A percentile compares a stretch with the other conserved stretches of the same genome.
Conservation (phyloP, 2,888 invertebrate genomes). For the Myathropa florea region DNA sequence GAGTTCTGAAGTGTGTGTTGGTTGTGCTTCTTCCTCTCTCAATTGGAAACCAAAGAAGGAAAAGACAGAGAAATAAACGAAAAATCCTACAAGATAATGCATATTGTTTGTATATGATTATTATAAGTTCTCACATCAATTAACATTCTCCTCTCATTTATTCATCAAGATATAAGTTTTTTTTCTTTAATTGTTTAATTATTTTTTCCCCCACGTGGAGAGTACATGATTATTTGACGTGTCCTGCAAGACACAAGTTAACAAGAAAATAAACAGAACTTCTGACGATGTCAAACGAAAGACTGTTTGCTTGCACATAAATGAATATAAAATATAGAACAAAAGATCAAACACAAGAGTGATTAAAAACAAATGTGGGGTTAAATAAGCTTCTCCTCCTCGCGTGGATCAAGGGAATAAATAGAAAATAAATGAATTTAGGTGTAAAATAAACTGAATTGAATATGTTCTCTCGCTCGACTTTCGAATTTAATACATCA, state of each 20-base stretch:
- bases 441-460: slow-evolving; percentile 43
- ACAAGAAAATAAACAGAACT: neutral
- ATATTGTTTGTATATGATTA: slow-evolving; percentile 27
- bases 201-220: slow-evolving; percentile 2
- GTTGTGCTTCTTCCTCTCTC: neutral
- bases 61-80: slow-evolving; percentile 52
- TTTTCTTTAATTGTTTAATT: slow-evolving; percentile 24
- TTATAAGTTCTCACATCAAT: slow-evolving; percentile 10
- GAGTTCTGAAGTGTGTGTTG: neutral
- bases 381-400: neutral
- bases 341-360: slow-evolving; percentile 50
- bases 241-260: neutral
- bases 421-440: slow-evolving; percentile 49
- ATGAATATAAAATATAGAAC: slow-evolving; percentile 41
- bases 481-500: slow-evolving; percentile 14
- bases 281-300: slow-evolving; percentile 1
- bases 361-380: slow-evolving; percentile 4
- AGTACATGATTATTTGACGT: slow-evolving; percentile 1
- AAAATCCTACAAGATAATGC: slow-evolving; percentile 38
- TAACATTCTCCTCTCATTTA: slow-evolving; percentile 17
- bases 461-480: slow-evolving; percentile 18
- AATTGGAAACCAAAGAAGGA: slow-evolving; percentile 12
- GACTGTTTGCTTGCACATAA: slow-evolving; percentile 45
- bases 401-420: slow-evolving; percentile 41
- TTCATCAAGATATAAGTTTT: slow-evolving; percentile 36